Base-by-base conservation (phyloP, 2,797 vertebrate genomes). In the Discoglossus pictus region DNA sequence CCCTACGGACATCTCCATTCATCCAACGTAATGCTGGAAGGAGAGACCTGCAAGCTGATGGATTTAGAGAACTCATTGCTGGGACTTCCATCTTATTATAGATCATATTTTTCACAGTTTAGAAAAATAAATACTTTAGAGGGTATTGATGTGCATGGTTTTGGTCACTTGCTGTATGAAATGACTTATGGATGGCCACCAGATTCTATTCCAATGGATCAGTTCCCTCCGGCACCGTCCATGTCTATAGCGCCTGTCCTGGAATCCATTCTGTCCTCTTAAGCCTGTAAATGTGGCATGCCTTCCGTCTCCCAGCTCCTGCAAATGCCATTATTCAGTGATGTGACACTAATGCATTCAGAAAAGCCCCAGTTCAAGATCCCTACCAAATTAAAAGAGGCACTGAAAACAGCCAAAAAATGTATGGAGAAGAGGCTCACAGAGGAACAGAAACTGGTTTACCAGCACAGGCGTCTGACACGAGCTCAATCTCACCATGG, bases 301-400 rank as follows among this genome's bases (percentile, higher is more conserved):
- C 97, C 96, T 20, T 88, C 92, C 5, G 82, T 93, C 74, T 83
- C 89, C 35, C 89, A 91, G 75, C 92, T 99, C 79, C 83, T 99
- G 65, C 93, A 96, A 81, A 95, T 93, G 63, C 90, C 92, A 96
- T 87, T 98, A 68, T 98, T 98, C 84, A 92, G 86, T 65, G 96
- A 98, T 0, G 88, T 98, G 74, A 82, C 87, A 58, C 81, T 98
- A 47, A 91, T 86, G 48, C 94, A 89, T 77, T 91, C 89, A 0
- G 97, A 98, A 76, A 98, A 96, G 78, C 88, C 92, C 60, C 95
- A 95, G 74, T 92, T 99, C 75, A 98, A 96, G 96, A 91, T 97
- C 73, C 92, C 95, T 54, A 92, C 91, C 51, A 92, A 94, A 73
- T 85, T 99, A 85, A 97, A 93, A 87, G 97, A 99, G 52, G 92